Evolutionary conservation across 2,888 invertebrate genomes (phyloP).

Genomic region (Vannuccia rotundouncinata): DNA sequence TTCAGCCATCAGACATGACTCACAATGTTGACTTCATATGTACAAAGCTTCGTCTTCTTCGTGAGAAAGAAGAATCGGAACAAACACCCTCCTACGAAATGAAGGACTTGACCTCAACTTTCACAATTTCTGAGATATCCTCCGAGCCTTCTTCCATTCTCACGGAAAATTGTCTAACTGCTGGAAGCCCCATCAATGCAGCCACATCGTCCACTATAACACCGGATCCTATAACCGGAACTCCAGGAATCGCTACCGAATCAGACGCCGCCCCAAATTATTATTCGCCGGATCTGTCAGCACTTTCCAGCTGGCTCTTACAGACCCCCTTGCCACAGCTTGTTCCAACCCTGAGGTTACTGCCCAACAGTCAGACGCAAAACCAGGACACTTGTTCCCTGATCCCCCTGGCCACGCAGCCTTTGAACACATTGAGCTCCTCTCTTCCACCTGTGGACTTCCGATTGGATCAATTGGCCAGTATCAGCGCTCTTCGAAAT

Average conservation of each 20-base stretch:
- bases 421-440: neutral
- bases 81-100: neutral
- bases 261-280: neutral
- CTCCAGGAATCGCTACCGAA: too few relatives aligned
- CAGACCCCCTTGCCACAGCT: neutral
- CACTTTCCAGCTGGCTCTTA: neutral
- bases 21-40: neutral
- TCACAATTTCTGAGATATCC: neutral
- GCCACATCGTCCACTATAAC: too few relatives aligned
- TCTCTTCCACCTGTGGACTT: neutral
- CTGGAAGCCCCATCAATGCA: too few relatives aligned
- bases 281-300: neutral
- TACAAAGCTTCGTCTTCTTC: neutral
- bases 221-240: too few relatives aligned
- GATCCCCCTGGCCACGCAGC: too few relatives aligned
- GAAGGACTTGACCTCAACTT: neutral
- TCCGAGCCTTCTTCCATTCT: neutral
- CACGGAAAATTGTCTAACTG: too few relatives aligned
- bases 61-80: neutral
- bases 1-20: too few relatives aligned
- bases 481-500: neutral
- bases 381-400: too few relatives aligned
- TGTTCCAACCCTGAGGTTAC: too few relatives aligned
- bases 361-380: too few relatives aligned
- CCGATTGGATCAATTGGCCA: neutral